Evolutionary conservation across 2,113 vertebrate species (phyloP).

Genomic region (Loxodonta africana): DNA sequence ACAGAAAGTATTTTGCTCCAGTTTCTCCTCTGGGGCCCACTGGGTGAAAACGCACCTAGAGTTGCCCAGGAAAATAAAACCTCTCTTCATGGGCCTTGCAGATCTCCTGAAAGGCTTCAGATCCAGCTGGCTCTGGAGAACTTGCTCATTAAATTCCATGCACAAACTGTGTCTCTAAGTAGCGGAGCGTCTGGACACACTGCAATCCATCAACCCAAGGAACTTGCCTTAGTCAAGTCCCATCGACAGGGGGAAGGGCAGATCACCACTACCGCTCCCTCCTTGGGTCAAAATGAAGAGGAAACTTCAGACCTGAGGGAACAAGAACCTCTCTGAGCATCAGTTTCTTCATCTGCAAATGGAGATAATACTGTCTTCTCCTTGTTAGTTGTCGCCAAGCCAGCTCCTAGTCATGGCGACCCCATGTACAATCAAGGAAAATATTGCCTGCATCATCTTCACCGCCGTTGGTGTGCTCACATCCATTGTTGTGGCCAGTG

Average conservation of each 20-base stretch:
- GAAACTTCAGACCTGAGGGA: background rate
- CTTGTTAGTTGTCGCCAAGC: background rate
- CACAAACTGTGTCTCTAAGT: background rate
- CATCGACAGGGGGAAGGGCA: background rate
- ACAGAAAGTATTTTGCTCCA: background rate
- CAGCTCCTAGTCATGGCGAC: background rate
- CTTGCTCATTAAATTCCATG: background rate
- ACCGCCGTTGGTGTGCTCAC: background rate
- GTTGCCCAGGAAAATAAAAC: slow-evolving; percentile 49
- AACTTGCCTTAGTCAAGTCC: background rate
- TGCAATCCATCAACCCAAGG: slow-evolving; percentile 5
- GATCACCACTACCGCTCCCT: no score
- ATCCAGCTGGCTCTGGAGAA: slow-evolving; percentile 19
- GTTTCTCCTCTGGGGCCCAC: background rate
- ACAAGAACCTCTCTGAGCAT: background rate
- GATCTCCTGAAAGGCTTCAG: background rate
- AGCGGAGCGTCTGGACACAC: background rate
- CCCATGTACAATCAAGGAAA: background rate
- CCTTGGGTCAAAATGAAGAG: background rate
- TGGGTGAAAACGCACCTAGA: slow-evolving; percentile 48
- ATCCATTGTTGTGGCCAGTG: background rate
- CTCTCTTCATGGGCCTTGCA: background rate
- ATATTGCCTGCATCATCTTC: background rate
- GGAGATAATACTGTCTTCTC: background rate
- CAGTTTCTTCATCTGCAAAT: background rate